Conservation (phyloP, 2,113 vertebrate species). For the Cervus canadensis region DNA sequence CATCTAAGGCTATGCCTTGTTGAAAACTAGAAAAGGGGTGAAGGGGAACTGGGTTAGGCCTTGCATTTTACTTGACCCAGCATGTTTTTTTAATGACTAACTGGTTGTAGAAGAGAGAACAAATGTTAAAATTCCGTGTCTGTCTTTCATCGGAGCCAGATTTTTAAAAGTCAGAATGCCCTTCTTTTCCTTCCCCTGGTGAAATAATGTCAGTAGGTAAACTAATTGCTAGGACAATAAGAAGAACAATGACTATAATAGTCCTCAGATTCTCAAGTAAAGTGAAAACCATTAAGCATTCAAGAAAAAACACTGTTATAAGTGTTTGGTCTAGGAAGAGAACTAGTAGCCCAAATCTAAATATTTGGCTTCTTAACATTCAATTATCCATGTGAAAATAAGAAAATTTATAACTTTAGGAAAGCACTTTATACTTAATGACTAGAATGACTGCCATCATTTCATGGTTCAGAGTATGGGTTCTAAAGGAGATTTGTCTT, state of each 20-base stretch:
- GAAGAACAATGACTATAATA: not conserved
- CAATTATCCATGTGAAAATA: not conserved
- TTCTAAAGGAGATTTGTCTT: not conserved
- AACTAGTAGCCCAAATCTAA: not conserved
- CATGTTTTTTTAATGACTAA: slow-evolving; percentile 34
- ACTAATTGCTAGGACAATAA: not conserved
- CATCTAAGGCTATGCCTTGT: slow-evolving; percentile 43
- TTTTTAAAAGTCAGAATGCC: not conserved
- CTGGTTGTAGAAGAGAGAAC: not conserved
- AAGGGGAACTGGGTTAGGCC: not conserved
- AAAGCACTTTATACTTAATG: not conserved
- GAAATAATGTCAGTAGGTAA: not conserved
- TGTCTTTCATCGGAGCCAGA: not conserved
- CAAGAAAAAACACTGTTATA: not conserved
- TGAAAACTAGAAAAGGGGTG: not conserved
- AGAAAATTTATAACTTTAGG: not conserved
- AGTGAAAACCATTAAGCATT: not conserved
- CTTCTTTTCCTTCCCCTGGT: not conserved
- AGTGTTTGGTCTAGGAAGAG: not conserved
- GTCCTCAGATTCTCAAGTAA: not conserved
- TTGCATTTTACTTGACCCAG: slow-evolving; percentile 32
- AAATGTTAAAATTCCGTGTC: not conserved
- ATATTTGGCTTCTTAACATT: not conserved
- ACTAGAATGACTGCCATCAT: not conserved
- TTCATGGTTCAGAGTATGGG: not conserved